Base-by-base conservation (phyloP, 1,140 invertebrate species). In the Melanaphis sacchari region DNA sequence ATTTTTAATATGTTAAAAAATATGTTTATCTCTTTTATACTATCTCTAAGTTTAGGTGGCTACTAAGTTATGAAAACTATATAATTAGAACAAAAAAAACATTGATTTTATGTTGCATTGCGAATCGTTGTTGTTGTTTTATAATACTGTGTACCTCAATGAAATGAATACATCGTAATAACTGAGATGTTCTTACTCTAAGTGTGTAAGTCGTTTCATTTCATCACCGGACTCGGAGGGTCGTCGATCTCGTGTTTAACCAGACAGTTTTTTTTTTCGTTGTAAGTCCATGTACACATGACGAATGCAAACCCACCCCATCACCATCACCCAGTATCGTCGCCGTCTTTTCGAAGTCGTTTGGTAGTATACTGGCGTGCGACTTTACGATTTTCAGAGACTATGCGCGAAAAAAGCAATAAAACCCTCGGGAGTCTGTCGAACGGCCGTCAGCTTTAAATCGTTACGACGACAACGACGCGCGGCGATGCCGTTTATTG, bases 371-470 rank as follows among this genome's bases (percentile, higher is more conserved):
- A 76, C 31, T 76, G 31, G 59, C 59, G 59, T 15, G 59, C 59
- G 59, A 36, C 43, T 85, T 85, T 40, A 85, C 82, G 82, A 85
- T 43, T 41, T 41, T 22, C 84, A 87, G 84, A 43, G 84, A 87
- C 82, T 76, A 40, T 41, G 59, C 11, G 40, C 84, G 84, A 24
- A 43, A 87, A 87, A 87, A 87, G 40, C 84, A 41, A 85, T 85
- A 85, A 41, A 85, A 85, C 31, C 59, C 40, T 31, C 84, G 26
- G 84, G 40, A 31, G 84, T 46, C 84, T 87, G 84, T 87, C 84
- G 31, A 87, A 87, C 84, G 84, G 41, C 40, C 84, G 84, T 85
- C 82, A 40, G 38, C 82, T 31, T 40, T 41, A 41, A 85, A 85
- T 43, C 82, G 40, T 85, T 76, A 76, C 59, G 59, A 76, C 59